Conservation (phyloP, 35 echinoderm and acorn worm genomes). For the Anneissia japonica region DNA sequence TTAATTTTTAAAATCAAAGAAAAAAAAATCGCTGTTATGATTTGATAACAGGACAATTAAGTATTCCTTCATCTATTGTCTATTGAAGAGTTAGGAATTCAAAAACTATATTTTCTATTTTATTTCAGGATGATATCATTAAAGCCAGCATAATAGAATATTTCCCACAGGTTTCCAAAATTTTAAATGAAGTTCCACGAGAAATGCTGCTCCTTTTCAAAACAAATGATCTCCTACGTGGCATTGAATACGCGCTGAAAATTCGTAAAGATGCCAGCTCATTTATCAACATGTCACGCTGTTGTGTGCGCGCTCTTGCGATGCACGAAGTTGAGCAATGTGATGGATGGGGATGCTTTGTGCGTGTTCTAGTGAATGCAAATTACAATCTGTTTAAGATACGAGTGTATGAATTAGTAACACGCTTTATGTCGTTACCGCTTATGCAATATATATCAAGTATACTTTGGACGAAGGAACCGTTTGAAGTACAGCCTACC, state of each 20-base stretch:
- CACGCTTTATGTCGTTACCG: neutral
- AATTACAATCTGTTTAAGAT: slow-evolving; percentile 57
- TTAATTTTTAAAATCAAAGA: no score
- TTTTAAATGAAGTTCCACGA: slow-evolving; percentile 79
- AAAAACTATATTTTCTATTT: slow-evolving; percentile 1
- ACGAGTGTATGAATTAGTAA: slow-evolving; percentile 49
- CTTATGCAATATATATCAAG: neutral
- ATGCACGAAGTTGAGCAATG: slow-evolving; percentile 47
- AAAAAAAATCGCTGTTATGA: no score
- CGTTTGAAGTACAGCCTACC: neutral
- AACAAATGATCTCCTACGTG: slow-evolving; percentile 89
- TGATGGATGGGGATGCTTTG: slow-evolving; percentile 26
- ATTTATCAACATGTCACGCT: slow-evolving; percentile 96
- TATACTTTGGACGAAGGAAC: neutral
- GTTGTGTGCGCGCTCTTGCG: slow-evolving; percentile 75
- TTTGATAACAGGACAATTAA: no score
- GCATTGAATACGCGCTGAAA: slow-evolving; percentile 69
- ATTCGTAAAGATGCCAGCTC: slow-evolving; percentile 81
- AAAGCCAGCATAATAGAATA: slow-evolving; percentile 55
- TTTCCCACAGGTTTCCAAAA: slow-evolving; percentile 76
- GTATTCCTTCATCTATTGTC: no score
- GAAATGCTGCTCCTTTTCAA: slow-evolving; percentile 93
- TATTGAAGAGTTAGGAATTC: no score
- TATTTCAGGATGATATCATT: slow-evolving; percentile 59
- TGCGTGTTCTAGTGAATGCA: slow-evolving; percentile 21